Base-by-base conservation (phyloP, 1,140 invertebrate species). In the Popillia japonica region DNA sequence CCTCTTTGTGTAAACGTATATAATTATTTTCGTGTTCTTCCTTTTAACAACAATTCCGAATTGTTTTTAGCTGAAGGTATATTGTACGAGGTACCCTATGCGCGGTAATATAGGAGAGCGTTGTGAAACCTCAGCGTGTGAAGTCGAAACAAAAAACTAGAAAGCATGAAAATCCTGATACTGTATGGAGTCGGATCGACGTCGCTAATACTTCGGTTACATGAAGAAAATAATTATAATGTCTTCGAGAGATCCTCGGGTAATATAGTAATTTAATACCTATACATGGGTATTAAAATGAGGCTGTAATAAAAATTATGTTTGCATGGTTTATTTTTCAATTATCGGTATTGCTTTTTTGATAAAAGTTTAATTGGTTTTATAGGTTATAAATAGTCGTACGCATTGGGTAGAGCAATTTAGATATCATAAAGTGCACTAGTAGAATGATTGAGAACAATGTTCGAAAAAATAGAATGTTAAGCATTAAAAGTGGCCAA, bases 1-100 rank as follows among this genome's bases (percentile, higher is more conserved):
- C 78, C 78, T 64, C 72, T 76, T 72, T 23, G 74, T 22, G 40
- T 17, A 73, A 72, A 75, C 34, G 40, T 79, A 79, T 76, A 79
- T 79, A 79, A 79, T 79, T 79, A 79, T 79, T 79, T 76, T 77
- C 75, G 17, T 79, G 61, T 64, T 64, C 61, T 64, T 64, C 17
- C 61, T 64, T 64, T 64, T 64, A 64, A 22, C 1, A 20, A 27
- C 61, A 64, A 64, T 64, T 64, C 23, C 61, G 61, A 64, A 64
- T 64, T 64, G 61, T 64, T 64, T 64, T 64, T 64, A 23, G 61
- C 23, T 64, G 6, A 64, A 48, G 44, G 44, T 48, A 48, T 4
- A 48, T 14, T 23, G 61, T 64, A 27, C 22, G 22, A 64, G 20
- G 17, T 11, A 64, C 22, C 6, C n/a, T n/a, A n/a, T n/a, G n/a